phyloP scores from a whole-genome alignment of 2,113 vertebrate species.

The Rhinogobius similis region DNA sequence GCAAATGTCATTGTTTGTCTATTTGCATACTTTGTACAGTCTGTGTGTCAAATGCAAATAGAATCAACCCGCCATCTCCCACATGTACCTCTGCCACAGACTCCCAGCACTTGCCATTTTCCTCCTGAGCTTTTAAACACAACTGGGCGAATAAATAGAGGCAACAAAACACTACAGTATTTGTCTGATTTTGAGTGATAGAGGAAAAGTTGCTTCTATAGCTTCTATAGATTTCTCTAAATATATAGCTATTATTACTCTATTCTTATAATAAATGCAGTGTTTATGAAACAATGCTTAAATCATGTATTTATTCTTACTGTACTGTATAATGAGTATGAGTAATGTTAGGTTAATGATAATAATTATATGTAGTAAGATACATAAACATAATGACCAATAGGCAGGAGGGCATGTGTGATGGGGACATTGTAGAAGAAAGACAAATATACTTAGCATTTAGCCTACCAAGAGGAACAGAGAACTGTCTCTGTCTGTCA shows the following conservation, averaged over 20 bases:
- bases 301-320: neutral
- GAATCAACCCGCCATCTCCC: slow-evolving; percentile 62
- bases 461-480: slow-evolving; percentile 27
- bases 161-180: slow-evolving; percentile 58
- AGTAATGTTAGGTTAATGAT: neutral
- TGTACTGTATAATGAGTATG: neutral
- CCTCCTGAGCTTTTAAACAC: slow-evolving; percentile 60
- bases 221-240: neutral
- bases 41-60: slow-evolving; percentile 82
- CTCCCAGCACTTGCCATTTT: slow-evolving; percentile 40
- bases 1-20: slow-evolving; percentile 74
- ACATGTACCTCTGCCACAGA: slow-evolving; percentile 12
- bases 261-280: too few relatives aligned
- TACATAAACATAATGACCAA: neutral
- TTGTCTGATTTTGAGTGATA: slow-evolving; percentile 34
- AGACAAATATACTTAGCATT: slow-evolving; percentile 48
- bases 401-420: slow-evolving; percentile 60
- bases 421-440: slow-evolving; percentile 62
- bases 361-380: neutral
- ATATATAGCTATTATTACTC: neutral
- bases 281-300: too few relatives aligned
- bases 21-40: slow-evolving; percentile 80
- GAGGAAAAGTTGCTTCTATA: too few relatives aligned
- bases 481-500: slow-evolving; percentile 11
- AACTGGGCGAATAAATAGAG: slow-evolving; percentile 64